Evolutionary conservation across 2,888 invertebrate genomes (phyloP), one percentile per base, ranked within the genome.

Genomic region (Brenthis hecate): DNA sequence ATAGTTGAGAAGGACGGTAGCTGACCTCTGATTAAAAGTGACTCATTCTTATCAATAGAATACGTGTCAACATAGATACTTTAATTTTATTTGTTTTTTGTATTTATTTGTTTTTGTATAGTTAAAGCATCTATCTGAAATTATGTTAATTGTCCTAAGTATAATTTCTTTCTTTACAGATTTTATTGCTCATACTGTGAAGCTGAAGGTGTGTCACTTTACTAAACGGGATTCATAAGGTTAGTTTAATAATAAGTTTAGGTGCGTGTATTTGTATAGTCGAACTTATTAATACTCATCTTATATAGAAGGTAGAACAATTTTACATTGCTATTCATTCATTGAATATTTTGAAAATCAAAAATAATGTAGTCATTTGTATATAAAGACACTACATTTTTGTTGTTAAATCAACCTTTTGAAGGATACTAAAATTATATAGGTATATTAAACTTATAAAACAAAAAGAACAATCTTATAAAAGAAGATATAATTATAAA

Each of bases 1-100:
- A 63, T 66, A 66, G 55, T 48, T 54, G 23, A 56, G 62, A 63
- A 70, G 69, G 69, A 66, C 66, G 66, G 66, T 66, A 53, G 53
- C 66, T 70, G 69, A 70, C 69, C 66, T 70, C 66, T 69, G 32
- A 14, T 60, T 60, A 8, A 48, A 58, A 60, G 14, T 60, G 56
- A 56, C 56, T 51, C 65, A 65, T 23, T 11, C 23, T 32, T 19
- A 53, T 57, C 57, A 43, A 57, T 65, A 23, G 50, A 60, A n/a
- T 28, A 60, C 48, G 32, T 48, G 16, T 50, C 65, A 19, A 51
- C 56, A 50, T 56, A 56, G 50, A 56, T 56, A 11, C 47, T 16
- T 43, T 54, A 62, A 13, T 19, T 23, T 13, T 3, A 48, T 13
- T 28, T 14, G 8, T 6, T 19, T 19, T 19, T 19, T 19, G 19